Conservation (phyloP, 1,140 invertebrate genomes). For the Orchestia grillus region DNA sequence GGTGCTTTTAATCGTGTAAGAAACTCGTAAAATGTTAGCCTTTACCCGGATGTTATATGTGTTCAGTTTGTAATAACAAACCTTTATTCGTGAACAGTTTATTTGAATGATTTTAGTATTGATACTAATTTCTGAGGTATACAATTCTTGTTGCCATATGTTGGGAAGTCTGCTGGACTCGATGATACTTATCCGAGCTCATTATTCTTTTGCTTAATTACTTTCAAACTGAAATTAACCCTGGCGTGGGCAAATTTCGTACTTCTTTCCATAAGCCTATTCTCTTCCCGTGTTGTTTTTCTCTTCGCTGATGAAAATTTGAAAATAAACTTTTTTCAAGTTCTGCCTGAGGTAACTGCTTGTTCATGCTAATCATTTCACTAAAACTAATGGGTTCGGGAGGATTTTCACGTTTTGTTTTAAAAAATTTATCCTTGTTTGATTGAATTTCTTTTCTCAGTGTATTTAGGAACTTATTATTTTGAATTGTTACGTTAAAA, state of each 20-base stretch:
- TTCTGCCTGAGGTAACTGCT: not conserved
- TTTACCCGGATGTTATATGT: not conserved
- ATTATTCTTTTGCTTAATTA: not conserved
- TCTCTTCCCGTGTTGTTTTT: not conserved
- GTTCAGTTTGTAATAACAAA: not conserved
- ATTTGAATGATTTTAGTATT: too few species aligned
- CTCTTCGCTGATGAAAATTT: not conserved
- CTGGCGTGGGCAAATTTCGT: not conserved
- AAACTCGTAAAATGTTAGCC: not conserved
- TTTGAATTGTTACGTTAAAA: not conserved
- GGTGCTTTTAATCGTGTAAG: not conserved
- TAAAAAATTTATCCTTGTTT: not conserved
- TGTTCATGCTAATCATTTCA: not conserved
- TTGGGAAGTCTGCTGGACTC: not conserved
- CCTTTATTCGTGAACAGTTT: too few species aligned
- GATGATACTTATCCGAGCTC: not conserved
- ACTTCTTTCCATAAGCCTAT: not conserved
- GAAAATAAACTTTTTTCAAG: not conserved
- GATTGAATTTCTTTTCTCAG: too few species aligned
- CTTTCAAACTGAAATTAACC: not conserved
- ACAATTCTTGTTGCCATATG: not conserved
- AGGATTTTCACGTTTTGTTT: too few species aligned
- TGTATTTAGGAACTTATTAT: not conserved
- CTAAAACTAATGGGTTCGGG: too few species aligned
- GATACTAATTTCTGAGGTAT: not conserved